A percentile compares a stretch with the other conserved stretches of the same genome.
These are phyloP conservation scores for Agrypnia vestita DNA, from an alignment of 1,140 invertebrate genomes.

Conservation along the genomic window DNA sequence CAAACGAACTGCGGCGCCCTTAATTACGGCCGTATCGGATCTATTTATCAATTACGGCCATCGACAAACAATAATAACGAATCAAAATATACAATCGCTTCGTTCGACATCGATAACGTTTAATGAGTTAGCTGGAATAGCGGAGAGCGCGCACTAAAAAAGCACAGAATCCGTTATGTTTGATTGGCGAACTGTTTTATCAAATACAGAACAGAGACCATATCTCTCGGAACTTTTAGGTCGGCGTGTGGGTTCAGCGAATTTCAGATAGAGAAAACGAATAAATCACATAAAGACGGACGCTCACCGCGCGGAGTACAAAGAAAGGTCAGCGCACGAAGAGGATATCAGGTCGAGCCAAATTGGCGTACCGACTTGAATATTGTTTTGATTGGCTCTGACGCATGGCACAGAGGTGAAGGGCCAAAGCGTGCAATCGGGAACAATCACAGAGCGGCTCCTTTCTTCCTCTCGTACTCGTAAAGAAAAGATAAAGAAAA, in stretches of 20 bases:
- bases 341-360: not conserved
- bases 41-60: conserved; percentile 23
- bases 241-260: no score
- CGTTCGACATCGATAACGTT: not conserved
- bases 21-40: conserved; percentile 20
- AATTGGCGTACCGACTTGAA: conserved; percentile 1
- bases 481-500: no score
- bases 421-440: not conserved
- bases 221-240: no score
- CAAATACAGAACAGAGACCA: no score
- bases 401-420: conserved; percentile 3
- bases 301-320: not conserved
- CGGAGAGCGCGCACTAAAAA: not conserved
- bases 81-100: conserved; percentile 15
- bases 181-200: no score
- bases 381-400: conserved; percentile 1
- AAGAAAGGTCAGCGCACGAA: not conserved
- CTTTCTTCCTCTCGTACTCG: no score
- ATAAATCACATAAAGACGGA: not conserved
- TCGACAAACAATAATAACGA: conserved; percentile 26
- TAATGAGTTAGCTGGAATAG: not conserved
- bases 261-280: no score
- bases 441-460: no score
- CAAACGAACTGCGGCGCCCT: conserved; percentile 19
- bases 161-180: not conserved